phyloP scores from a whole-genome alignment of 1,140 invertebrate species.

The Drosophila cardini region DNA sequence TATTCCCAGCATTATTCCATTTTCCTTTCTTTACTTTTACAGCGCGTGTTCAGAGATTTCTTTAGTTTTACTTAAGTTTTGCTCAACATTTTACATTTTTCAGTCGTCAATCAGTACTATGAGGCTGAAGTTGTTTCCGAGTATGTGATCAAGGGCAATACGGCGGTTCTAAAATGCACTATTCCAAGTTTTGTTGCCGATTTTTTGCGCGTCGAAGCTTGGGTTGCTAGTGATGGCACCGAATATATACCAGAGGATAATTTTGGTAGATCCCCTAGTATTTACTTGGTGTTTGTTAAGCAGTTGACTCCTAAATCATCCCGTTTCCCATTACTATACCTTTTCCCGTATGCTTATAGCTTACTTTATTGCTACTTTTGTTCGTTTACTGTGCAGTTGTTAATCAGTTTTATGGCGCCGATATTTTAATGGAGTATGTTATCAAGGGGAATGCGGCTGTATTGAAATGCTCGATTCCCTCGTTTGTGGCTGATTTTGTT shows the following conservation, averaged over 20 bases:
- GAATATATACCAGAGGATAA: slow-evolving; percentile 86
- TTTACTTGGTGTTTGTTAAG: slow-evolving; percentile 44
- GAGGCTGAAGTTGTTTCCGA: slow-evolving; percentile 96
- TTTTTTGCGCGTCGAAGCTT: slow-evolving; percentile 95
- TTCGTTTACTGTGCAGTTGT: slow-evolving; percentile 87
- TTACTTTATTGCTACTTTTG: slow-evolving; percentile 17
- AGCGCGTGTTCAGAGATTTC: slow-evolving; percentile 5
- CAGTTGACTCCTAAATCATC: slow-evolving; percentile 10
- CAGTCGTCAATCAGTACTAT: slow-evolving; percentile 95
- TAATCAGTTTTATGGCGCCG: slow-evolving; percentile 91
- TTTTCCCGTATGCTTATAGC: slow-evolving; percentile 7
- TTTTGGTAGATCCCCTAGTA: slow-evolving; percentile 65
- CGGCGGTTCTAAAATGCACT: slow-evolving; percentile 95
- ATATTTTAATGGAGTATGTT: slow-evolving; percentile 90
- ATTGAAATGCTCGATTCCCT: slow-evolving; percentile 89
- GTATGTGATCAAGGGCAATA: slow-evolving; percentile 96
- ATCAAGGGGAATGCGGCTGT: slow-evolving; percentile 89
- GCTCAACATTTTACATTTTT: slow-evolving; percentile 44
- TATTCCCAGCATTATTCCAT: slow-evolving; percentile 19
- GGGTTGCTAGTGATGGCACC: slow-evolving; percentile 92
- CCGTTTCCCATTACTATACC: slow-evolving; percentile 3
- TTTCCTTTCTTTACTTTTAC: slow-evolving; percentile 36
- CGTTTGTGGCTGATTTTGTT: slow-evolving; percentile 90
- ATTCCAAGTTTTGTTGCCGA: slow-evolving; percentile 96
- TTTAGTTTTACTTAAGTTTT: slow-evolving; percentile 2